Percentiles rank a stretch among this genome's conserved stretches.
Evolutionary conservation across 64 coral and sea anemone genomes (phyloP).

Genomic region (Montipora cactus): DNA sequence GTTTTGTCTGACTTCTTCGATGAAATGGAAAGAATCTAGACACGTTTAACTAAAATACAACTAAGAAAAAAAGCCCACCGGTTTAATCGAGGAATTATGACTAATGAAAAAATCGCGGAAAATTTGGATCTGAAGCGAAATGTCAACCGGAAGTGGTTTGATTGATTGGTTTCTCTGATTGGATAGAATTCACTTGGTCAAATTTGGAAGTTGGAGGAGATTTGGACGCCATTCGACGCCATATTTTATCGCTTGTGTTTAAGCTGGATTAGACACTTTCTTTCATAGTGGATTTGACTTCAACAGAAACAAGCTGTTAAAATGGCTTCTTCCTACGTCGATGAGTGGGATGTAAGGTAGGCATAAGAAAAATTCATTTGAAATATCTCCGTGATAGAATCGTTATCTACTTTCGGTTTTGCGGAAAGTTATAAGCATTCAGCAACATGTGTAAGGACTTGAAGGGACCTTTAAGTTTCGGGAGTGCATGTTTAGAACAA

Average conservation of each 20-base stretch:
- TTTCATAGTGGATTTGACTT: no score
- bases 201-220: background rate
- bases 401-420: background rate
- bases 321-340: constrained; percentile 25
- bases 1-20: background rate
- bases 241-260: constrained; percentile 8
- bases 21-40: background rate
- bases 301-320: background rate
- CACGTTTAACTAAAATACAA: no score
- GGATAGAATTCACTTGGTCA: background rate
- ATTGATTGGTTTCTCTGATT: constrained; percentile 5
- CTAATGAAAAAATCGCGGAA: no score
- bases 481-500: background rate
- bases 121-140: no score
- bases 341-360: constrained; percentile 39
- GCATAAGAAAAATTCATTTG: background rate
- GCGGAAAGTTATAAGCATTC: background rate
- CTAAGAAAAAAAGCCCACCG: no score
- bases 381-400: no score
- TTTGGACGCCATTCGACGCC: background rate
- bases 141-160: constrained; percentile 2
- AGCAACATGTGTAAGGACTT: background rate
- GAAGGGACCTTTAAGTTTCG: background rate
- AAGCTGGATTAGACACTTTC: no score
- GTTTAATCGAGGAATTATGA: no score